Evolutionary conservation across 2,113 vertebrate genomes (phyloP).

Genomic region (Petromus typicus): DNA sequence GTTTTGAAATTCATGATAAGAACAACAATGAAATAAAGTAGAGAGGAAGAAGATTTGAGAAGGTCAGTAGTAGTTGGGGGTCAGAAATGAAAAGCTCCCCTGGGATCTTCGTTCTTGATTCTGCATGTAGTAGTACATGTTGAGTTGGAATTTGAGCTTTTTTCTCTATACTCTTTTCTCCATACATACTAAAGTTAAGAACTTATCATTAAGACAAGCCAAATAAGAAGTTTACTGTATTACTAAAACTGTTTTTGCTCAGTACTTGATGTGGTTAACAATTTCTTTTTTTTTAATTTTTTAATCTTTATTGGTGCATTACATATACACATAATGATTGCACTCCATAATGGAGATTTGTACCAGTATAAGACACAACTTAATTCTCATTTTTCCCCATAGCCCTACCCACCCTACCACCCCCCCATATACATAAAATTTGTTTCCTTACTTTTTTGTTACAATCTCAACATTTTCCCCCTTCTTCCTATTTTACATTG

Average conservation of each 20-base stretch:
- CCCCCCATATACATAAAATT: too few relatives aligned
- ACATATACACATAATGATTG: too few relatives aligned
- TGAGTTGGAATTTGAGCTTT: not conserved
- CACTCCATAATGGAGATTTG: too few relatives aligned
- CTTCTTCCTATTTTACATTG: too few relatives aligned
- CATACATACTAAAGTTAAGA: not conserved
- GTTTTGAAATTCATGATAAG: slow-evolving; percentile 77
- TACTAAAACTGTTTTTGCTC: not conserved
- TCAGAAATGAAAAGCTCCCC: slow-evolving; percentile 53
- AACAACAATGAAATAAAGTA: slow-evolving; percentile 73
- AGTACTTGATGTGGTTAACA: not conserved
- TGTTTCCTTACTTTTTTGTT: too few relatives aligned
- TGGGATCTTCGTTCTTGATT: slow-evolving; percentile 44
- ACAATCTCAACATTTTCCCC: too few relatives aligned
- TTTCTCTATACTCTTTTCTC: not conserved
- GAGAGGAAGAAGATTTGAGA: slow-evolving; percentile 68
- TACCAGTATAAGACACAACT: too few relatives aligned
- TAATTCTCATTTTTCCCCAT: too few relatives aligned
- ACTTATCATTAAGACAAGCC: not conserved
- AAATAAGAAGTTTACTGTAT: not conserved
- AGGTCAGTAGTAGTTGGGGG: slow-evolving; percentile 33
- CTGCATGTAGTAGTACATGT: not conserved
- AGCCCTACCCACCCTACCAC: too few relatives aligned
- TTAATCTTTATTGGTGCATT: too few relatives aligned
- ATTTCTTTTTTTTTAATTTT: too few relatives aligned